Percentiles rank a stretch among this genome's conserved stretches.
These are phyloP conservation scores for Microcebus ravelobensis DNA, from an alignment of 2,113 vertebrate genomes.

Conservation along the genomic window DNA sequence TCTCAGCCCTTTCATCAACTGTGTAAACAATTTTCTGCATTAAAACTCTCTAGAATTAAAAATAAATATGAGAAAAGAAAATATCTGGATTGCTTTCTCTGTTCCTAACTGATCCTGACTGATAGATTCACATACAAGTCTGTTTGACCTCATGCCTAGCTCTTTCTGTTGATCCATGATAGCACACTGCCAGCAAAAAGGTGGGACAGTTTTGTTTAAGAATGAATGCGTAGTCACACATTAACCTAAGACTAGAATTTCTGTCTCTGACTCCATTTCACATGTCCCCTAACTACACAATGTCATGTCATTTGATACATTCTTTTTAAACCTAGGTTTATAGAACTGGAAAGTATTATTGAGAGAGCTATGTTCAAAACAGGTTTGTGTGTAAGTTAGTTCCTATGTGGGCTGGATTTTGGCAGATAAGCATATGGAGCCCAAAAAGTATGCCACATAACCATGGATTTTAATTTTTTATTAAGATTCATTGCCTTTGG, in stretches of 20 bases:
- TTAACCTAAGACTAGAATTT: slow-evolving; percentile 23
- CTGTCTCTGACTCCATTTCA: neutral
- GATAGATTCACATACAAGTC: neutral
- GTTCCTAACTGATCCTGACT: neutral
- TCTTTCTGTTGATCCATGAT: neutral
- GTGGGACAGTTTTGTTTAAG: neutral
- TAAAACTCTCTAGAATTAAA: neutral
- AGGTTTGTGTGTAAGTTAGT: slow-evolving; percentile 35
- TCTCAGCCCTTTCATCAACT: neutral
- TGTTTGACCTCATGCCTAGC: neutral
- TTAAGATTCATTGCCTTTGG: slow-evolving; percentile 41
- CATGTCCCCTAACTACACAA: neutral
- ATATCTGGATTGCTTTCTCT: neutral
- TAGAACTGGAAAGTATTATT: slow-evolving; percentile 18
- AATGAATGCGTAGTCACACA: neutral
- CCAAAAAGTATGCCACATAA: neutral
- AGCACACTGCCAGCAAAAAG: neutral
- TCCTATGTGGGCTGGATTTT: slow-evolving; percentile 7
- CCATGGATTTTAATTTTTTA: slow-evolving; percentile 40
- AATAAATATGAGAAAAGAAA: neutral
- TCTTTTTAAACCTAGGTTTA: neutral
- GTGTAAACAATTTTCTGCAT: neutral
- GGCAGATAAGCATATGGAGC: slow-evolving; percentile 10
- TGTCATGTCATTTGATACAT: slow-evolving; percentile 11
- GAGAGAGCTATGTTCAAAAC: slow-evolving; percentile 5